Percentiles rank a stretch among this genome's conserved stretches.
These are phyloP conservation scores for Teleogryllus oceanicus DNA, from an alignment of 2,888 invertebrate species.

Conservation along the genomic window DNA sequence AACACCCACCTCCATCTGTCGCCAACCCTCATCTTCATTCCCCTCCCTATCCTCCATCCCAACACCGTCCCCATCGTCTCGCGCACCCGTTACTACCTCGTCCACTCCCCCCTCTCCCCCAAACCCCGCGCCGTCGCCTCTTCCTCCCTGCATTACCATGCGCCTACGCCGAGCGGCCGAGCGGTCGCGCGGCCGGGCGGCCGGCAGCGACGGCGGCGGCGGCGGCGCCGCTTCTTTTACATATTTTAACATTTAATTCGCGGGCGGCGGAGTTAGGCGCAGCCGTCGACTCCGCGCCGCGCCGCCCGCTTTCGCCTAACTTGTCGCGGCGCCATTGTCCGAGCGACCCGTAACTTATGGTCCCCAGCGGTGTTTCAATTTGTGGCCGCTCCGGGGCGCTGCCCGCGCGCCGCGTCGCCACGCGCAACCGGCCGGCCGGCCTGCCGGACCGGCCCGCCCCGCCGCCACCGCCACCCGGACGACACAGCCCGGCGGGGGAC, in stretches of 20 bases:
- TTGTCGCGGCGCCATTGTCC: not conserved
- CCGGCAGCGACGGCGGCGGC: not conserved
- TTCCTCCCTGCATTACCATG: not conserved
- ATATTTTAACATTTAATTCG: slow-evolving; percentile 18
- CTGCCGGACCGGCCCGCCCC: not conserved
- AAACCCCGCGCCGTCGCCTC: not conserved
- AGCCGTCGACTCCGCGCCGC: not conserved
- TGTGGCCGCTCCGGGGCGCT: not conserved
- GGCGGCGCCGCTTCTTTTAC: not conserved
- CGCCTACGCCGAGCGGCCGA: not conserved
- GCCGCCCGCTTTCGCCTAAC: not conserved
- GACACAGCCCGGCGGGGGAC: not conserved
- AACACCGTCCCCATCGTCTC: no score
- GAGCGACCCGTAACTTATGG: slow-evolving; percentile 7
- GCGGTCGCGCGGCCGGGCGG: no score
- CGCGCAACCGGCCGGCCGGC: not conserved
- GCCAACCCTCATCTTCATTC: no score
- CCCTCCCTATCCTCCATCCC: no score
- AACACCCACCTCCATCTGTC: no score
- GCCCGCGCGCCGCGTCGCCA: not conserved
- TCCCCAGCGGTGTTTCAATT: slow-evolving; percentile 5
- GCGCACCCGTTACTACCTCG: no score
- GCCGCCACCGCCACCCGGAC: not conserved
- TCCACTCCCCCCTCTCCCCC: not conserved
- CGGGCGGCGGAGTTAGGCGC: not conserved